Evolutionary conservation across 2,113 vertebrate genomes (phyloP).

Genomic region (Larimichthys crocea): DNA sequence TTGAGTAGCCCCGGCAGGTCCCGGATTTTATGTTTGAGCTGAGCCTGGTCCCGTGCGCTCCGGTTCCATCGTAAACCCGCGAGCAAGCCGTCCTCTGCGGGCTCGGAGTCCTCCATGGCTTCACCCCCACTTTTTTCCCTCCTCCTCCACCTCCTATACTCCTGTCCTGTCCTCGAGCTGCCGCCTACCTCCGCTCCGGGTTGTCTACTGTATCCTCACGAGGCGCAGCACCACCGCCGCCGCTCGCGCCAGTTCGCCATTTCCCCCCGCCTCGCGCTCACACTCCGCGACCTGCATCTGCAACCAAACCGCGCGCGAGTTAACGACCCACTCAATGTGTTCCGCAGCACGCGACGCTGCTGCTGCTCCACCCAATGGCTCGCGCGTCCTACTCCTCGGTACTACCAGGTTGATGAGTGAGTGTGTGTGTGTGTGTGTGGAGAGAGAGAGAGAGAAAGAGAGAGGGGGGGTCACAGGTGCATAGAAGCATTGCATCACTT

Average conservation of each 20-base stretch:
- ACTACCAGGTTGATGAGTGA: slow-evolving; percentile 41
- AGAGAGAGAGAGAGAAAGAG: not conserved
- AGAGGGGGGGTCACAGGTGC: slow-evolving; percentile 78
- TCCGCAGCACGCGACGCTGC: slow-evolving; percentile 76
- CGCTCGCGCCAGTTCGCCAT: slow-evolving; percentile 65
- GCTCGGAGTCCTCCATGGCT: slow-evolving; percentile 85
- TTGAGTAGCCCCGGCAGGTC: slow-evolving; percentile 93
- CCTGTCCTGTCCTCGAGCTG: slow-evolving; percentile 49
- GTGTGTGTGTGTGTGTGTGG: slow-evolving; percentile 5
- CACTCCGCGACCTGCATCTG: slow-evolving; percentile 73
- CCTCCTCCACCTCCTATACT: too few species aligned
- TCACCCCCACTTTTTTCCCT: not conserved
- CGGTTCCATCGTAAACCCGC: slow-evolving; percentile 86
- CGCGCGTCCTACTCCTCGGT: slow-evolving; percentile 47
- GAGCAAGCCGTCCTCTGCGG: slow-evolving; percentile 86
- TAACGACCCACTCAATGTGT: slow-evolving; percentile 53
- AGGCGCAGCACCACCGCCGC: slow-evolving; percentile 45
- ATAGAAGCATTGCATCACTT: slow-evolving; percentile 76
- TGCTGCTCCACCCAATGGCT: slow-evolving; percentile 79
- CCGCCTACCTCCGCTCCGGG: slow-evolving; percentile 33
- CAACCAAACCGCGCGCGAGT: slow-evolving; percentile 59
- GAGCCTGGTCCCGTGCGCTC: slow-evolving; percentile 87
- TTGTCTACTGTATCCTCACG: slow-evolving; percentile 59
- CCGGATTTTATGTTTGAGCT: slow-evolving; percentile 93
- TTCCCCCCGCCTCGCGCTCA: slow-evolving; percentile 60